These are phyloP conservation scores for Silurus lanzhouensis DNA, from an alignment of 2,797 vertebrate species.

Conservation along the genomic window DNA sequence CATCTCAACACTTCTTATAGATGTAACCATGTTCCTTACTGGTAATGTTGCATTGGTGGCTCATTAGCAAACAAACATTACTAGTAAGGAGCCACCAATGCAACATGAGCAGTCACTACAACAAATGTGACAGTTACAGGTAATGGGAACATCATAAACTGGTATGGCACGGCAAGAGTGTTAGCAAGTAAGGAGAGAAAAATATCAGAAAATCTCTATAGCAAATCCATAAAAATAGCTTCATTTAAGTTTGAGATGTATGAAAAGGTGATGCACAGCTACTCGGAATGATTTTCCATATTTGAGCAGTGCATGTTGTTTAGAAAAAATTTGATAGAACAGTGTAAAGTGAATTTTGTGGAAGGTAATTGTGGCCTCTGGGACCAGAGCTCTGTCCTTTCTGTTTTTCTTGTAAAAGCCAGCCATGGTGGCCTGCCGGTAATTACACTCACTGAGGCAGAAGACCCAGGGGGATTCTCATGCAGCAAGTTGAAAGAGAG, in stretches of 20 bases:
- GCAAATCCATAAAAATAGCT: background rate
- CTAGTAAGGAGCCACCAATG: no score
- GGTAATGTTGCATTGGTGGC: no score
- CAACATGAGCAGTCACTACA: background rate
- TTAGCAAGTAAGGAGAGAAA: background rate
- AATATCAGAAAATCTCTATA: background rate
- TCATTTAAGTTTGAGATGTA: background rate
- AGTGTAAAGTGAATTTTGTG: slow-evolving; percentile 22
- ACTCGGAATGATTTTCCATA: background rate
- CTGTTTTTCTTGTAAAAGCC: slow-evolving; percentile 21
- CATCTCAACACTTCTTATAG: background rate
- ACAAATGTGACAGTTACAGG: background rate
- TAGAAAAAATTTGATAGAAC: slow-evolving; percentile 8
- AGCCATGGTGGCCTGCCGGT: slow-evolving; percentile 29
- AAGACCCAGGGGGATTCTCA: slow-evolving; percentile 17
- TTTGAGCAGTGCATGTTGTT: background rate
- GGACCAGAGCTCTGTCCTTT: slow-evolving; percentile 10
- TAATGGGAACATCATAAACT: background rate
- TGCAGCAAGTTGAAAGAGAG: slow-evolving; percentile 15
- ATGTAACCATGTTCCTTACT: background rate
- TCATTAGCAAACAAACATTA: no score
- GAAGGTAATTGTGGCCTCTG: slow-evolving; percentile 25
- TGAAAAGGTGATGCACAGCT: background rate
- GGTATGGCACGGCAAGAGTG: background rate
- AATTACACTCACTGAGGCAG: slow-evolving; percentile 29